Percentiles rank a stretch among this genome's conserved stretches.
phyloP scores from a whole-genome alignment of 2,113 vertebrate species.

The Noturus placidus region DNA sequence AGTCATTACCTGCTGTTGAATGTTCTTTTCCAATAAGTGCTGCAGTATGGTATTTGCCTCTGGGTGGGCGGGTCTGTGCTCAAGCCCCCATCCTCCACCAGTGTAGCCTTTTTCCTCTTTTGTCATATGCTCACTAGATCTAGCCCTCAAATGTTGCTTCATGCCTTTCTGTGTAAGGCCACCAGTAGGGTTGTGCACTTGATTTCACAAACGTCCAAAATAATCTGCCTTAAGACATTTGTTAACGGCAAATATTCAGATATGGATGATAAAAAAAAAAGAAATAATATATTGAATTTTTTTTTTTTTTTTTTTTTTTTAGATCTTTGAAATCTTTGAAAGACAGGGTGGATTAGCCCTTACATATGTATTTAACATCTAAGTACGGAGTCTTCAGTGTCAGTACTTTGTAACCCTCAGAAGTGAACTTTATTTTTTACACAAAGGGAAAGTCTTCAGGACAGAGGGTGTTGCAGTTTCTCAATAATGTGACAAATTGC shows the following conservation, averaged over 20 bases:
- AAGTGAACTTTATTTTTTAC: too few relatives aligned
- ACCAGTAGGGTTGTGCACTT: background rate
- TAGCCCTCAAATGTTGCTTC: background rate
- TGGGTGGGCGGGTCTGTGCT: too few relatives aligned
- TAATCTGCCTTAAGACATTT: background rate
- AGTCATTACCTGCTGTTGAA: too few relatives aligned
- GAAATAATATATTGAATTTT: background rate
- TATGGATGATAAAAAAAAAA: background rate
- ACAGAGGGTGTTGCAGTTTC: background rate
- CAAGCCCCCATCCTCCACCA: too few relatives aligned
- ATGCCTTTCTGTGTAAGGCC: background rate
- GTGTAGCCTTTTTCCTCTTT: too few relatives aligned
- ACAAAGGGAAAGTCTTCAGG: background rate
- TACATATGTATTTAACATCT: background rate
- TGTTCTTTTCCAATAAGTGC: too few relatives aligned
- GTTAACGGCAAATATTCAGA: background rate
- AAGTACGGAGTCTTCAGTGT: background rate
- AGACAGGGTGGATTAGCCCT: background rate
- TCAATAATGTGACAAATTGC: background rate
- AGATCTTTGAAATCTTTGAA: too few relatives aligned
- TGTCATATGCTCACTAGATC: background rate
- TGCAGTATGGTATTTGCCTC: too few relatives aligned
- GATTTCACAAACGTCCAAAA: background rate
- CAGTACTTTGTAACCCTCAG: background rate
- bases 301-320: too few relatives aligned